Evolutionary conservation across 2,888 invertebrate species (phyloP), one percentile per base, ranked within the genome.

Genomic region (Nemotelus nigrinus): DNA sequence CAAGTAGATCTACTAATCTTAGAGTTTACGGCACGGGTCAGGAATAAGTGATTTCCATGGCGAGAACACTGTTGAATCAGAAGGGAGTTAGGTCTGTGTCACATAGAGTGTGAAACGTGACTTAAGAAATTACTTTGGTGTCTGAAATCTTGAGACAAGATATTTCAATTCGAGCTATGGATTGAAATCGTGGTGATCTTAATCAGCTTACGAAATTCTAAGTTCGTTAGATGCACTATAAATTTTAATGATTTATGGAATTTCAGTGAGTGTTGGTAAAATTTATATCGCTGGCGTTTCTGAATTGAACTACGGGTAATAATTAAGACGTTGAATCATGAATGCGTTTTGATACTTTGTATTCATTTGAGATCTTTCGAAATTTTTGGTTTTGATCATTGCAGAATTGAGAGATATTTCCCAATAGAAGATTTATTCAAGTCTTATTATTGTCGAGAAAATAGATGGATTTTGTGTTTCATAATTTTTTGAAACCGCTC

Each of bases 141-240:
- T n/a, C 45, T 65, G 65, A 65, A 65, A 65, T 45, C 6, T 65
- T 45, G 47, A 44, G 47, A 65, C 65, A 65, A 65, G 65, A 65
- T 47, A 65, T 65, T 47, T 65, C 47, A 65, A 65, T 65, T 65
- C 47, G n/a, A 10, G n/a, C 3, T 45, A 65, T 25, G 65, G 41
- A 65, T 41, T 65, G 45, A 25, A 65, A 47, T 65, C 65, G 44
- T 65, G 65, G 6, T n/a, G 47, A 47, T 7, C 65, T 44, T 10
- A 65, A 47, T 45, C 41, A 7, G 65, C 10, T 65, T 65, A n/a
- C 8, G 2, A 65, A 65, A 47, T 6, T 45, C 47, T 7, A 7
- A 41, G 45, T 10, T 65, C 65, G 47, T 65, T 65, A 47, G 65
- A 65, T 45, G 65, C 65, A 43, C n/a, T n/a, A 65, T 65, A 65